phyloP scores from a whole-genome alignment of 2,113 vertebrate species.

The Pica pica region DNA sequence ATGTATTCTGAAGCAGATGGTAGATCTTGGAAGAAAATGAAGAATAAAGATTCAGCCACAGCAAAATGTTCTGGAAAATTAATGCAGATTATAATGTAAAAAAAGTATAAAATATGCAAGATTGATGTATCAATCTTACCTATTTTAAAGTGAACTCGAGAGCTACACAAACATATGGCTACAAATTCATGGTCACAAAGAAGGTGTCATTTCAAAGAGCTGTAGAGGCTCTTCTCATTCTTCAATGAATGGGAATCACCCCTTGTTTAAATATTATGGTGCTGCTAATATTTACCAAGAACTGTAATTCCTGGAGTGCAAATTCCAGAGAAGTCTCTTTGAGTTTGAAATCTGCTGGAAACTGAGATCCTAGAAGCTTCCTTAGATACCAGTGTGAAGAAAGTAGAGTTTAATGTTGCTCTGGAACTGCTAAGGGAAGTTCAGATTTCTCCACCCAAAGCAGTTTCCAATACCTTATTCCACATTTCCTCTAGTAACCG shows the following conservation, averaged over 20 bases:
- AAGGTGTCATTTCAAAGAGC: neutral
- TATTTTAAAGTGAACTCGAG: neutral
- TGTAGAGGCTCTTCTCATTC: neutral
- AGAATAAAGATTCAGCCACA: neutral
- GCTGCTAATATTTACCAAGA: neutral
- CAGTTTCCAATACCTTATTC: neutral
- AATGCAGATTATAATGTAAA: neutral
- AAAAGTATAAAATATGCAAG: neutral
- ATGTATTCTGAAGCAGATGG: constrained; percentile 22
- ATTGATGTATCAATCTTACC: neutral
- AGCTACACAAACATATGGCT: neutral
- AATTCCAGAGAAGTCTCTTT: neutral
- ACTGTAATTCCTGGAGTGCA: neutral
- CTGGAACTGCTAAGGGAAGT: neutral
- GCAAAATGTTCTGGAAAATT: constrained; percentile 14
- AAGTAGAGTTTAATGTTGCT: neutral
- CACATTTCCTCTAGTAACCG: neutral
- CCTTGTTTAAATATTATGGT: neutral
- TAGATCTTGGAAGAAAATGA: neutral
- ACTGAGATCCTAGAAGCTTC: neutral
- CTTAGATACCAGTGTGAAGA: neutral
- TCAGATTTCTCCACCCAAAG: neutral
- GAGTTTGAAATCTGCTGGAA: neutral
- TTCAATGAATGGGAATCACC: neutral
- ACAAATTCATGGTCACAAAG: neutral